A percentile compares a stretch with the other conserved stretches of the same genome.
phyloP scores from a whole-genome alignment of 2,797 vertebrate genomes.

The Sus cebifrons region DNA sequence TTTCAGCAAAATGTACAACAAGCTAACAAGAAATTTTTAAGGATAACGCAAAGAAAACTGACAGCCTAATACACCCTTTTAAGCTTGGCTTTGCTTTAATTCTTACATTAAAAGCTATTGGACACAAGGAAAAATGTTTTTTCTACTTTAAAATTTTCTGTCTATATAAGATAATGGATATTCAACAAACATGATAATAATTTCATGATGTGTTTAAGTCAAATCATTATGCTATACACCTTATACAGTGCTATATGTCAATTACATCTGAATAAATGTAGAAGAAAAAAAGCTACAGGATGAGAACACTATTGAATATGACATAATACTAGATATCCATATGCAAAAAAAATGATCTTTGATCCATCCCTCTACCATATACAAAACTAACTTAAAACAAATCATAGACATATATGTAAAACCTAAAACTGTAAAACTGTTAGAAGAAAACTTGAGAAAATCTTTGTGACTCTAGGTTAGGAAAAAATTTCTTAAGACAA shows the following conservation, averaged over 20 bases:
- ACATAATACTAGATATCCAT: neutral
- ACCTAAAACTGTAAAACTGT: conserved; percentile 17
- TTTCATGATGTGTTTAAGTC: neutral
- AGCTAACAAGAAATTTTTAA: conserved; percentile 56
- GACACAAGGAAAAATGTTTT: neutral
- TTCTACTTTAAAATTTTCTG: neutral
- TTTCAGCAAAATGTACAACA: conserved; percentile 74
- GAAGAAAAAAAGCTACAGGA: neutral
- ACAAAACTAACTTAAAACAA: conserved; percentile 9
- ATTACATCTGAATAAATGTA: neutral
- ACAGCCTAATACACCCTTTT: conserved; percentile 20
- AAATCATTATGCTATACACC: neutral
- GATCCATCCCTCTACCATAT: neutral
- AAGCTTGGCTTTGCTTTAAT: conserved; percentile 32
- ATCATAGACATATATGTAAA: neutral
- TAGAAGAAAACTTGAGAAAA: conserved; percentile 37
- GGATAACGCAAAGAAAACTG: conserved; percentile 46
- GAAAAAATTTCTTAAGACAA: conserved; percentile 34
- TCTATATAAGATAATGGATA: neutral
- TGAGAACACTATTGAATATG: neutral
- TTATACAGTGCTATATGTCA: neutral
- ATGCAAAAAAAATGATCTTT: neutral
- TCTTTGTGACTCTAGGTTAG: neutral
- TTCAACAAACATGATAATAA: neutral
- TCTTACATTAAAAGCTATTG: neutral